Conservation (phyloP, 2,888 invertebrate genomes). For the Drosophila ochracea region DNA sequence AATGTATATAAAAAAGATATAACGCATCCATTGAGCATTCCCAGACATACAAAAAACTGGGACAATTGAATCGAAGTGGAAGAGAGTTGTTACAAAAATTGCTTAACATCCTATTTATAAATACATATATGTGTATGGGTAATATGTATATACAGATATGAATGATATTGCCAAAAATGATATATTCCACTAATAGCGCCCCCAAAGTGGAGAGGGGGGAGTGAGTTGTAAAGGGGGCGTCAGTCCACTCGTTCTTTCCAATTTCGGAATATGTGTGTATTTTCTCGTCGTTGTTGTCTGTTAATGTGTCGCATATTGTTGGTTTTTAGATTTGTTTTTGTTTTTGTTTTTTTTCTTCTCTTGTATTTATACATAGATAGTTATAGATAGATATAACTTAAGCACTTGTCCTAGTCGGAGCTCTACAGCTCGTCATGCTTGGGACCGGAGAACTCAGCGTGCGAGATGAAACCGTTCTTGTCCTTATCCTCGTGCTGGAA, state of each 20-base stretch:
- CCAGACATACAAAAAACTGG: conserved; percentile 14
- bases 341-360: conserved; percentile 14
- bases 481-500: conserved; percentile 99
- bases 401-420: conserved; percentile 54
- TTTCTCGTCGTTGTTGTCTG: conserved; percentile 30
- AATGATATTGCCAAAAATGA: conserved; percentile 49
- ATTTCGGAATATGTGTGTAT: conserved; percentile 35
- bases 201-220: not conserved
- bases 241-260: conserved; percentile 51
- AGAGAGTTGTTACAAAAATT: conserved; percentile 14
- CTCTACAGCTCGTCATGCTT: conserved; percentile 97
- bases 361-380: conserved; percentile 49
- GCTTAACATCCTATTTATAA: conserved; percentile 43
- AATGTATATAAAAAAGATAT: conserved; percentile 75
- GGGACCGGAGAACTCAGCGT: conserved; percentile 98
- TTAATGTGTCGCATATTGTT: conserved; percentile 37
- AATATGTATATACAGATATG: conserved; percentile 58
- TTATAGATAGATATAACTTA: conserved; percentile 66
- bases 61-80: conserved; percentile 25
- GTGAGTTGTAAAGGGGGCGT: conserved; percentile 19
- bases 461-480: conserved; percentile 97
- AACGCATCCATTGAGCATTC: conserved; percentile 36
- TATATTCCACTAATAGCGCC: conserved; percentile 19
- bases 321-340: conserved; percentile 6
- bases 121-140: conserved; percentile 41